Evolutionary conservation across 2,113 vertebrate species (phyloP), one percentile per base, ranked within the genome.

Genomic region (Halichoerus grypus): DNA sequence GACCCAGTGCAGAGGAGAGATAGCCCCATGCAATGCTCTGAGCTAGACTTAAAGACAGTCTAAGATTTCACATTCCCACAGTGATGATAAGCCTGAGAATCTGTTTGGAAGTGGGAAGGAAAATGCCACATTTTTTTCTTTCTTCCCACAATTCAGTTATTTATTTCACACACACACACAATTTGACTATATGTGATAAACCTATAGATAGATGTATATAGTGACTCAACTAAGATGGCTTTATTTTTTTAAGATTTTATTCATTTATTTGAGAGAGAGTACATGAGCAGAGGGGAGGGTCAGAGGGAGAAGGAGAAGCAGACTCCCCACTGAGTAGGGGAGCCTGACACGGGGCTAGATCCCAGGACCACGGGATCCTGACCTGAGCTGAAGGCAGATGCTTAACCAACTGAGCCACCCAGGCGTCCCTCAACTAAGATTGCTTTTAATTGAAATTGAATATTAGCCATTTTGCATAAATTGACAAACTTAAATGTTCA

Each of bases 391-490:
- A 33, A 65, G 28, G 63, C 63, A 65, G 63, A 13, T 33, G 63
- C 63, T 65, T 65, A 65, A 31, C 5, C 31, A 28, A 65, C 28
- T 65, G 63, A 65, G 31, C 28, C 63, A 65, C 63, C 28, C 13
- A 65, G 14, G 5, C 6, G 5, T 13, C 31, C 63, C 39, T 92
- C 65, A 7, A 86, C 14, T 63, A 85, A 91, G 21, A 91, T 85
- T 21, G 26, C 21, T 91, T 91, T 95, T 82, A 67, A 83, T 33
- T 89, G 33, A 94, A 97, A 94, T 67, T 80, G 11, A 88, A 76
- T 36, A 63, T 42, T 77, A 71, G 10, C 18, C 24, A 91, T 94
- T 92, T 95, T 93, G 22, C 10, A 95, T 65, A 61, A 94, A 22
- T 5, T 84, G 21, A 81, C 24, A 94, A 92, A 92, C 87, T 88